Evolutionary conservation across 2,888 invertebrate genomes (phyloP).

Genomic region (Eupithecia inturbata): DNA sequence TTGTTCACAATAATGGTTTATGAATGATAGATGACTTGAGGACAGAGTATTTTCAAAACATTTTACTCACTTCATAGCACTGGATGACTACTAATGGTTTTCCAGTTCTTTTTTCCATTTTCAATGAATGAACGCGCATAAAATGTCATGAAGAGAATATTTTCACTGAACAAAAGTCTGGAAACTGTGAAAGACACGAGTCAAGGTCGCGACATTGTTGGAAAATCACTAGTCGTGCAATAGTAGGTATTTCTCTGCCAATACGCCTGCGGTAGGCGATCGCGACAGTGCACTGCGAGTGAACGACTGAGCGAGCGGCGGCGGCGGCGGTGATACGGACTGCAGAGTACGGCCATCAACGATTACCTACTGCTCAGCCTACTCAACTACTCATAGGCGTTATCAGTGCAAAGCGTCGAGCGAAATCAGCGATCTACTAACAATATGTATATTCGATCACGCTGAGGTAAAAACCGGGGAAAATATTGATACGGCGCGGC

Average conservation of each 20-base stretch:
- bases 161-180: constrained; percentile 47
- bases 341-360: constrained; percentile 24
- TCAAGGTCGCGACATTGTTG: constrained; percentile 73
- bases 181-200: constrained; percentile 59
- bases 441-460: constrained; percentile 16
- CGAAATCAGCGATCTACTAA: constrained; percentile 58
- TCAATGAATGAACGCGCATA: constrained; percentile 35
- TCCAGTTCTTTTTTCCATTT: constrained; percentile 69
- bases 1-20: not conserved
- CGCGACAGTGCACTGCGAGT: constrained; percentile 54
- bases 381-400: constrained; percentile 56
- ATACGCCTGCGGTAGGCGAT: constrained; percentile 35
- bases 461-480: constrained; percentile 11
- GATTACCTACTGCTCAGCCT: constrained; percentile 11
- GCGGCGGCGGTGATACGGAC: constrained; percentile 23
- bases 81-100: constrained; percentile 84
- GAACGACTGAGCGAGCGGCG: constrained; percentile 50
- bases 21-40: not conserved
- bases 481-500: constrained; percentile 3
- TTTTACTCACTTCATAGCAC: constrained; percentile 85
- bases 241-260: not conserved
- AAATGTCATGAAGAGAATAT: constrained; percentile 1
- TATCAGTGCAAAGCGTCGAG: constrained; percentile 73
- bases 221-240: not conserved
- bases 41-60: constrained; percentile 10